Conservation (phyloP, 2,797 vertebrate species). For the Sciurus carolinensis region DNA sequence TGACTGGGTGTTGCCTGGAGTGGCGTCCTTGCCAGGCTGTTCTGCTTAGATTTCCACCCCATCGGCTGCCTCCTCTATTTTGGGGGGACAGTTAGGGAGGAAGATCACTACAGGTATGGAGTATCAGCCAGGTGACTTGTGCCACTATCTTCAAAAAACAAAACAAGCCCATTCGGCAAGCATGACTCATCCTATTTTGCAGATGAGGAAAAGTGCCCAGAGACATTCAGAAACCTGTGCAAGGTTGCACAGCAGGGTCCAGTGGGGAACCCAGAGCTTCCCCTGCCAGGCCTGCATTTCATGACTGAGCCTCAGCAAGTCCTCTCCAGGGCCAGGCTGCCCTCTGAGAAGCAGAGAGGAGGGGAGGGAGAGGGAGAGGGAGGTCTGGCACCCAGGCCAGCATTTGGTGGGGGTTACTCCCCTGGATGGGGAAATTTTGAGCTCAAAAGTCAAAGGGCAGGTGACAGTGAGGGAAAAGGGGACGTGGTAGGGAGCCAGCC, state of each 20-base stretch:
- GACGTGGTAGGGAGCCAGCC: rapidly evolving
- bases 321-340: background rate
- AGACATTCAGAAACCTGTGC: slow-evolving; percentile 34
- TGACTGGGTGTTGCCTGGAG: slow-evolving; percentile 51
- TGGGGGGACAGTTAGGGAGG: background rate
- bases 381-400: no score
- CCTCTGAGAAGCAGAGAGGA: background rate
- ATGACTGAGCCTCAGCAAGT: background rate
- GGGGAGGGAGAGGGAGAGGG: background rate
- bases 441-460: background rate
- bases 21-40: background rate
- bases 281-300: background rate
- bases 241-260: background rate
- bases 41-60: background rate
- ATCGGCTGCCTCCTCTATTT: background rate
- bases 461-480: no score
- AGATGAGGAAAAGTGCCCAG: background rate
- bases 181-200: background rate
- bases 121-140: background rate
- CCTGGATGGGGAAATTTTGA: background rate
- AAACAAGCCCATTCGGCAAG: background rate
- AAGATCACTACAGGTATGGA: background rate
- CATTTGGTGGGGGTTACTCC: background rate
- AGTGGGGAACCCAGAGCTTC: background rate
- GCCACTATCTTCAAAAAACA: background rate